phyloP scores from a whole-genome alignment of 2,888 invertebrate species.

The Melinaea marsaeus region DNA sequence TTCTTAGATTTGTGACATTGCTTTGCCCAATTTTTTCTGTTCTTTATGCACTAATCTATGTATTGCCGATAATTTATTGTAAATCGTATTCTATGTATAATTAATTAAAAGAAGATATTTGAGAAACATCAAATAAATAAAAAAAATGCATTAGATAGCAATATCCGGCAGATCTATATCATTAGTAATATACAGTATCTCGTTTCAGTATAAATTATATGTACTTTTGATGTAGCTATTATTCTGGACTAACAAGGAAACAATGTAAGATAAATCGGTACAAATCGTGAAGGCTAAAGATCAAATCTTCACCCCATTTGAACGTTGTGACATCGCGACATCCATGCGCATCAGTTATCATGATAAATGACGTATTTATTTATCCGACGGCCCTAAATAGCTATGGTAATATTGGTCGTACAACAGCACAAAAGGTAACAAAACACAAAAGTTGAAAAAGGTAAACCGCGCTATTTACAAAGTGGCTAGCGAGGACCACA shows the following conservation, averaged over 20 bases:
- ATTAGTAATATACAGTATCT: constrained; percentile 15
- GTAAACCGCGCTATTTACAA: constrained; percentile 79
- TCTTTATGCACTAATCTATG: too few species aligned
- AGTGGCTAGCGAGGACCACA: constrained; percentile 78
- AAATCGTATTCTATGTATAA: too few species aligned
- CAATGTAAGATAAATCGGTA: constrained; percentile 64
- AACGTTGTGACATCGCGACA: constrained; percentile 59
- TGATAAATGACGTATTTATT: constrained; percentile 79
- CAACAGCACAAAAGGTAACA: constrained; percentile 79
- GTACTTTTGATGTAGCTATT: constrained; percentile 24
- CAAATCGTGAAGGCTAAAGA: constrained; percentile 60
- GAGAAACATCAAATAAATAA: too few species aligned
- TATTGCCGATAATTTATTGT: too few species aligned
- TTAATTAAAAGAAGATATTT: too few species aligned
- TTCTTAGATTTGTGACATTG: neutral
- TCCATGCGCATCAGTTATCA: constrained; percentile 74
- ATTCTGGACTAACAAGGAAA: constrained; percentile 40
- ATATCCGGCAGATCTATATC: neutral
- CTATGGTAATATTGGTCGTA: constrained; percentile 78
- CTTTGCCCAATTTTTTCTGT: constrained; percentile 1
- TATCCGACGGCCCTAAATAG: constrained; percentile 77
- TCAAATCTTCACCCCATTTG: constrained; percentile 67
- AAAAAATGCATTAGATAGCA: too few species aligned
- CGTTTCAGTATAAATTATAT: constrained; percentile 20
- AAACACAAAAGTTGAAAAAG: constrained; percentile 79